phyloP scores from a whole-genome alignment of 1,140 invertebrate species.

The Adoxophyes honmai region DNA sequence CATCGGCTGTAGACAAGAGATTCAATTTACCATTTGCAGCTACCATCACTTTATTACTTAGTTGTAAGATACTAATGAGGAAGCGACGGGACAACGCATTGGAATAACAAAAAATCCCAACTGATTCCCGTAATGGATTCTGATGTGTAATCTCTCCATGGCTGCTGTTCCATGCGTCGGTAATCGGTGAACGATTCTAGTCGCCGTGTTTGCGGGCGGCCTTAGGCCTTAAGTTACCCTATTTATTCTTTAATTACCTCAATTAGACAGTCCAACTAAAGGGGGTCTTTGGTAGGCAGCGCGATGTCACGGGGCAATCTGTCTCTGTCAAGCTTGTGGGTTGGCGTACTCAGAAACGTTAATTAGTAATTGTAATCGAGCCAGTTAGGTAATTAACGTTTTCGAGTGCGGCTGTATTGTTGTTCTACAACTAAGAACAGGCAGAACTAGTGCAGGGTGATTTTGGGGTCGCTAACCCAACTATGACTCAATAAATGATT shows the following conservation, averaged over 20 bases:
- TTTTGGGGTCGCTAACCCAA: too few relatives aligned
- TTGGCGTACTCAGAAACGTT: too few relatives aligned
- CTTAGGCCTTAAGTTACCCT: constrained; percentile 44
- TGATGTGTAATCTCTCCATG: constrained; percentile 18
- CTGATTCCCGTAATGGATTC: too few relatives aligned
- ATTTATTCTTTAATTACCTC: constrained; percentile 52
- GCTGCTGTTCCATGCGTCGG: background rate
- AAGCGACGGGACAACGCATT: too few relatives aligned
- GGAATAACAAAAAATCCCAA: too few relatives aligned
- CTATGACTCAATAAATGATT: too few relatives aligned
- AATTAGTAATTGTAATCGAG: too few relatives aligned
- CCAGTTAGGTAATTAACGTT: too few relatives aligned
- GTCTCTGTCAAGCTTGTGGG: background rate
- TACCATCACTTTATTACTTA: background rate
- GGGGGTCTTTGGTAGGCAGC: too few relatives aligned
- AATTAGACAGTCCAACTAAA: constrained; percentile 26
- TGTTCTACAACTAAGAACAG: too few relatives aligned
- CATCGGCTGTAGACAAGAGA: background rate
- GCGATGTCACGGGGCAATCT: background rate
- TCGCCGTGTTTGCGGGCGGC: constrained; percentile 16
- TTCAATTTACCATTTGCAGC: background rate
- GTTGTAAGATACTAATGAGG: background rate
- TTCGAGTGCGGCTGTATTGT: too few relatives aligned
- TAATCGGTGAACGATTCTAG: constrained; percentile 10
- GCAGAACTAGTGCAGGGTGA: too few relatives aligned